Base-by-base conservation (phyloP, 2,113 vertebrate species). In the Phyllostomus discolor region DNA sequence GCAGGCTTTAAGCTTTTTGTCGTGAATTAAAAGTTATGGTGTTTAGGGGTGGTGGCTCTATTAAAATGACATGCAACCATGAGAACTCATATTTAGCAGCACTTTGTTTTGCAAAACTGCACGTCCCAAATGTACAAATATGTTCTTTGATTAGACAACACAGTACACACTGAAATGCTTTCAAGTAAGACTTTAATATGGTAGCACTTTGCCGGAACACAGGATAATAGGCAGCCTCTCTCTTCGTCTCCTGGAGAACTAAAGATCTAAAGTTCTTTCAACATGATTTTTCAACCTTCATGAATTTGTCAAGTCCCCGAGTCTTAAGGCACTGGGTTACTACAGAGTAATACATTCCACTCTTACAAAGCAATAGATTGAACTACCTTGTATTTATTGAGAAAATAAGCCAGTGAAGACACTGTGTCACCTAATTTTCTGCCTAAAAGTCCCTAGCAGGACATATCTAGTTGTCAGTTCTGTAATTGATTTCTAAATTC, bases 11-110 rank as follows among this genome's bases (percentile, higher is more conserved):
- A 96, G 78, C 73, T 93, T 28, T 76, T 88, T n/a, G 75, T 78
- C 82, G 95, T 79, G 89, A 97, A 91, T 91, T 97, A 94, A 97
- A 98, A 97, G 75, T 92, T 88, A 16, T 83, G 15, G 94, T 93
- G 67, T 69, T 94, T 54, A 89, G 41, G 48, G 43, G 31, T 22
- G 70, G 26, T 46, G 64, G 43, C 62, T 59, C 97, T 85, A 96
- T 96, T 97, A 97, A 97, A 97, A 93, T 95, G 76, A 95, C 87
- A 85, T 92, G 81, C 67, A 88, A 88, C 79, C 70, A 48, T 46
- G 41, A 82, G 92, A 64, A 31, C 35, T 92, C 73, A 57, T 88
- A 80, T 72, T 80, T 83, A 95, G 38, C 26, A 22, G 7, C 46
- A 12, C 7, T 94, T 95, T 89, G n/a, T 26, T 93, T 92, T 94